Evolutionary conservation across 2,797 vertebrate genomes (phyloP).

Genomic region (Chrysocyon brachyurus): DNA sequence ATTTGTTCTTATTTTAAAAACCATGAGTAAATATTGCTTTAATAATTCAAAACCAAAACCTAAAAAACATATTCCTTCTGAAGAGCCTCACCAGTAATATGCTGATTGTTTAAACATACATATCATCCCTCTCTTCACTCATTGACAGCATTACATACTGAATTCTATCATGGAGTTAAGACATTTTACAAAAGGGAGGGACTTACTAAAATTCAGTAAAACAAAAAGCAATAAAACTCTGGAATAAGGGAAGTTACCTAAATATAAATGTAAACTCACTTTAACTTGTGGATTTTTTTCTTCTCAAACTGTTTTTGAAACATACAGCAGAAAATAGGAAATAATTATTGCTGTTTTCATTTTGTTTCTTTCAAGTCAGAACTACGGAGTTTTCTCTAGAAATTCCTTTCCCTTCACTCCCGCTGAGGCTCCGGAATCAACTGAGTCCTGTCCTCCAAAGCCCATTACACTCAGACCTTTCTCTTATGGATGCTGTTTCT

Average conservation of each 20-base stretch:
- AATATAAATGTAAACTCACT: slow-evolving; percentile 28
- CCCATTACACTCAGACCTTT: background rate
- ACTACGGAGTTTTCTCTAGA: slow-evolving; percentile 26
- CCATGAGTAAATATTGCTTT: background rate
- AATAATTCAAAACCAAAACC: slow-evolving; percentile 21
- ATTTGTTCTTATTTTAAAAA: slow-evolving; percentile 54
- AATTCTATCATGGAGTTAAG: slow-evolving; percentile 11
- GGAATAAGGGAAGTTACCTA: background rate
- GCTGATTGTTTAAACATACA: background rate
- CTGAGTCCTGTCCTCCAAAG: background rate
- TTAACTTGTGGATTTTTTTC: slow-evolving; percentile 43
- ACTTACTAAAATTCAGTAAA: slow-evolving; percentile 28
- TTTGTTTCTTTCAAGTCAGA: slow-evolving; percentile 44
- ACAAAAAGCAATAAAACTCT: slow-evolving; percentile 10
- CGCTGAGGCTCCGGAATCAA: slow-evolving; percentile 6
- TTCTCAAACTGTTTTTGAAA: slow-evolving; percentile 27
- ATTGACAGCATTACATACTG: background rate
- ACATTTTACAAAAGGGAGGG: background rate
- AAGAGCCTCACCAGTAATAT: background rate
- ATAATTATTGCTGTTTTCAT: slow-evolving; percentile 15
- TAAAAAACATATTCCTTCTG: background rate
- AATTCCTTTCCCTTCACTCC: slow-evolving; percentile 23
- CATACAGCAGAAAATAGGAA: background rate
- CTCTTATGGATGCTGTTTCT: background rate
- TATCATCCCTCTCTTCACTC: background rate